Evolutionary conservation across 2,113 vertebrate genomes (phyloP), one percentile per base, ranked within the genome.

Genomic region (Hippocampus guttulatus): DNA sequence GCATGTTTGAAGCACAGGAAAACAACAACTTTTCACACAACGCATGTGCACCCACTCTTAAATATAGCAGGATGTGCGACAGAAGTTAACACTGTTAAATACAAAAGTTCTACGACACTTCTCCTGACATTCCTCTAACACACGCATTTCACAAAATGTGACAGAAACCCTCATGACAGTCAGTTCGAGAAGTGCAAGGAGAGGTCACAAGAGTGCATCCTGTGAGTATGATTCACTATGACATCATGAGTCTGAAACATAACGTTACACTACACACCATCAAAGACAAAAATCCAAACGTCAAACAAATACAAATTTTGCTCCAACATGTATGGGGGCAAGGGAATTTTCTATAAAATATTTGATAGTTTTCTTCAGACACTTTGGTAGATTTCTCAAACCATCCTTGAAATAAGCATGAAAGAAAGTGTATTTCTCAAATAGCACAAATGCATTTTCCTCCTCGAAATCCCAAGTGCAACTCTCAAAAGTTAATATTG

Each of bases 131-230:
- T 3, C 30, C 63, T 51, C 23, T 18, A 25, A 27, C 0, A 38
- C 52, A 52, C 20, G 51, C 45, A 12, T 12, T 25, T 52, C 20
- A 25, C 2, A 77, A 54, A 74, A 52, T 65, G 68, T 80, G 63
- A 78, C 61, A 25, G 4, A 49, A 64, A 62, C 8, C 18, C 75
- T 58, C 65, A 9, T 61, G 71, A 75, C 51, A 49, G 58, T 51
- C 51, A 61, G 23, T 30, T 52, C 2, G 8, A 0, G 20, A 45
- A 10, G 10, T 8, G 2, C 33, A 63, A 25, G 8, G 21, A 70
- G 40, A 47, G 49, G 70, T 76, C 72, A 78, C 54, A 41, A 33
- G 72, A 69, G 57, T 15, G 25, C 15, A 2, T 49, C 7, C 40
- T 21, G 1, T 77, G 66, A 63, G 70, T 61, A 61, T 20, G 64